These are phyloP conservation scores for Neoascia interrupta DNA, from an alignment of 2,888 invertebrate genomes.

Conservation along the genomic window DNA sequence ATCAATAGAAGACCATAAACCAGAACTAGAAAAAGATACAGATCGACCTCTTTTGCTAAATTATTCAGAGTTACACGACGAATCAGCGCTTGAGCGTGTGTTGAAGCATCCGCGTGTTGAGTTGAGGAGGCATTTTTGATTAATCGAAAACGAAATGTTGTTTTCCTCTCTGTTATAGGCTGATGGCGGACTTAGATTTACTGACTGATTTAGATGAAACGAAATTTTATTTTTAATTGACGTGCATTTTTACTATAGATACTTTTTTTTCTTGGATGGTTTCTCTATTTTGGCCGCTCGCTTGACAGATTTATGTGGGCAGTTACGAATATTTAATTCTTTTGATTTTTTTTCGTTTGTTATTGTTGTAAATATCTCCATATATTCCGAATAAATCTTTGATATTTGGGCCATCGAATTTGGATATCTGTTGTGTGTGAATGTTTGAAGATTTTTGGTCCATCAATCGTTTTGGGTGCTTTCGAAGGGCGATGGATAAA, in stretches of 20 bases:
- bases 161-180: neutral
- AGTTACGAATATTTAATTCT: slow-evolving; percentile 58
- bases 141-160: slow-evolving; percentile 37
- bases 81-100: slow-evolving; percentile 4
- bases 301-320: slow-evolving; percentile 69
- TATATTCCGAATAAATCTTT: slow-evolving; percentile 59
- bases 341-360: slow-evolving; percentile 22
- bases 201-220: slow-evolving; percentile 66
- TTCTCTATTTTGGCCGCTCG: slow-evolving; percentile 33
- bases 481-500: neutral
- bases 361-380: slow-evolving; percentile 38
- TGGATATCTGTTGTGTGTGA: slow-evolving; percentile 19
- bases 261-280: neutral
- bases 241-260: slow-evolving; percentile 12
- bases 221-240: slow-evolving; percentile 54
- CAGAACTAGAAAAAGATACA: neutral
- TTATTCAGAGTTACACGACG: neutral
- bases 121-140: slow-evolving; percentile 46
- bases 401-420: slow-evolving; percentile 50
- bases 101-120: too few species aligned
- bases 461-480: slow-evolving; percentile 58
- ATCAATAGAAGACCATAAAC: neutral
- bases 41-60: slow-evolving; percentile 8
- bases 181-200: slow-evolving; percentile 38
- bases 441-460: slow-evolving; percentile 11